phyloP scores from a whole-genome alignment of 2,888 invertebrate genomes.

The Drepana falcataria region DNA sequence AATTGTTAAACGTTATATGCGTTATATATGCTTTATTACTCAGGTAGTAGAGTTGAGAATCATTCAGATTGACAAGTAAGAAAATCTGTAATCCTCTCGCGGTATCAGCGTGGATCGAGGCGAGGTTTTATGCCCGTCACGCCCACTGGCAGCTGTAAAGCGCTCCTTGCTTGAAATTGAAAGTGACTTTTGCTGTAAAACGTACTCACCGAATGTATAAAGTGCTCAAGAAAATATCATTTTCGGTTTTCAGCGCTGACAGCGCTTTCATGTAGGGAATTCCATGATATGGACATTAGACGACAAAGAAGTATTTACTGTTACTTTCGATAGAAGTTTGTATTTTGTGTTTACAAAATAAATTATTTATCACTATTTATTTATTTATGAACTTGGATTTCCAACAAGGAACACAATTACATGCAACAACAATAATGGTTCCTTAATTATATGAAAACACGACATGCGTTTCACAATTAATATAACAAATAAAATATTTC shows the following conservation, averaged over 20 bases:
- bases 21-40: constrained; percentile 18
- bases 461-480: no score
- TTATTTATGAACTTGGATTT: no score
- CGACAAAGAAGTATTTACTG: no score
- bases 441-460: no score
- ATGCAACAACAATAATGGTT: no score
- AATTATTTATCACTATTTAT: no score
- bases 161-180: constrained; percentile 71
- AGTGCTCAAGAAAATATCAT: constrained; percentile 55
- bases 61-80: constrained; percentile 15
- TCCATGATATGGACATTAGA: background rate
- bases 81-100: constrained; percentile 38
- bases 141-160: constrained; percentile 59
- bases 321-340: no score
- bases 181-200: constrained; percentile 73
- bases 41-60: constrained; percentile 24
- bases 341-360: no score
- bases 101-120: constrained; percentile 37
- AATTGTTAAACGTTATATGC: constrained; percentile 10
- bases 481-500: no score
- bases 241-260: constrained; percentile 41
- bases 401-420: no score
- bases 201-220: constrained; percentile 48
- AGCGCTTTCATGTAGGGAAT: constrained; percentile 29
- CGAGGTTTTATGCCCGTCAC: constrained; percentile 62